Evolutionary conservation across 2,113 vertebrate genomes (phyloP), one percentile per base, ranked within the genome.

Genomic region (Gnathonemus longibarbis): DNA sequence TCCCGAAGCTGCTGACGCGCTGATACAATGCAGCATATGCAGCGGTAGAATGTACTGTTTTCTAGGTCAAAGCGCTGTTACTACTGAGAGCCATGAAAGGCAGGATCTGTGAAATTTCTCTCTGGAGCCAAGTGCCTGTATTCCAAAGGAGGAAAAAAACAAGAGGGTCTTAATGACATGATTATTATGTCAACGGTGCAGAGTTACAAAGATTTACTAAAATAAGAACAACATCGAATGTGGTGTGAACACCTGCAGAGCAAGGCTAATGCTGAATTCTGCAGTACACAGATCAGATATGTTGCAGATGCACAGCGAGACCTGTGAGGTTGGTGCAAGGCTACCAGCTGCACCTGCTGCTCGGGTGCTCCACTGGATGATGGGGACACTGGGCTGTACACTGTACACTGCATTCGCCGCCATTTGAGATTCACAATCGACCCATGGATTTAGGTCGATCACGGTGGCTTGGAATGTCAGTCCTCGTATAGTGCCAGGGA

Each of bases 361-460:
- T 95, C 98, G 96, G 89, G 98, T 99, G 93, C 97, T 96, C 92
- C 97, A 97, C 96, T 97, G 98, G 93, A 97, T 96, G 84, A 97
- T 98, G 93, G 97, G 96, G 1, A 96, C 96, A 94, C 98, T 98
- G 91, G 98, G 98, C 89, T 98, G 96, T 83, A 98, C 98, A 52
- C 13, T 52, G 52, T 53, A 98, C 96, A 89, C 95, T 96, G 96
- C 98, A 99, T 94, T 97, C 93, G 97, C 97, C 93, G 98, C 95
- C 88, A 98, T 96, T 13, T 97, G 96, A 89, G 98, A 99, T 94
- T 98, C 97, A 88, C 98, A 99, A 94, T 98, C 97, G 92, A 98
- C 97, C 98, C 98, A 98, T 17, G 97, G 97, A 42, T 97, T 98
- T 91, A 99, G 95, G 91, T 98, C 97, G 49, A 98, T 97, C 3